A percentile compares a stretch with the other conserved stretches of the same genome.
phyloP scores from a whole-genome alignment of 2,113 vertebrate species.

The Mirounga angustirostris region DNA sequence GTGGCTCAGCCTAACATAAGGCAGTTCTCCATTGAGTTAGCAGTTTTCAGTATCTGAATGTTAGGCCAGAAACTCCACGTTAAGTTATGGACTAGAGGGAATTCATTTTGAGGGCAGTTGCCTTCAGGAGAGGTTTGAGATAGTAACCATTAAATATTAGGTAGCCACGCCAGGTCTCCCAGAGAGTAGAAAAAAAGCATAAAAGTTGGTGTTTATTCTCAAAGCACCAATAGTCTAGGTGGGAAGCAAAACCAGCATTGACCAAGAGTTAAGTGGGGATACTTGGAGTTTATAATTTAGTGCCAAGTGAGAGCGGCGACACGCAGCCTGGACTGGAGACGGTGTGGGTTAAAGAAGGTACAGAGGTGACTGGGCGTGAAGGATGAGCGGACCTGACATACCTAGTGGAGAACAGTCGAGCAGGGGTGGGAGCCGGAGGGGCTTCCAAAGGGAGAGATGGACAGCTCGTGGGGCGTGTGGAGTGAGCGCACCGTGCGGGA shows the following conservation, averaged over 20 bases:
- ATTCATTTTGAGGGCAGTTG: not conserved
- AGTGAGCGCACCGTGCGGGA: not conserved
- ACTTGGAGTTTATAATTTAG: not conserved
- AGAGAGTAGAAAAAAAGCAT: not conserved
- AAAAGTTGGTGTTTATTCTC: not conserved
- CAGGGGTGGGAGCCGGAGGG: not conserved
- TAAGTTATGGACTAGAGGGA: not conserved
- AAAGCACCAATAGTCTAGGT: not conserved
- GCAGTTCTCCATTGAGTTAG: not conserved
- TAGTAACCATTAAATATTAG: not conserved
- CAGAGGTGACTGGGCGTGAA: not conserved
- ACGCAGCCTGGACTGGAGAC: not conserved
- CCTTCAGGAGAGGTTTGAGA: not conserved
- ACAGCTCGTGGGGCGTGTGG: not conserved
- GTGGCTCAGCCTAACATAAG: not conserved
- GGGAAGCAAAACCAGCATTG: too few relatives aligned
- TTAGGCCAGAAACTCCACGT: not conserved
- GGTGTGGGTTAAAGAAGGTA: not conserved
- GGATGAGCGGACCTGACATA: not conserved
- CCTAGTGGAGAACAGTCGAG: not conserved
- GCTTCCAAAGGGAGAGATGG: not conserved
- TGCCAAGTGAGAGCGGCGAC: not conserved
- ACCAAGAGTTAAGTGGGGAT: fast-evolving
- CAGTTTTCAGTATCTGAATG: not conserved
- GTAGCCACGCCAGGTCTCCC: not conserved